Evolutionary conservation across 2,797 vertebrate genomes (phyloP).

Genomic region (Neosalanx taihuensis): DNA sequence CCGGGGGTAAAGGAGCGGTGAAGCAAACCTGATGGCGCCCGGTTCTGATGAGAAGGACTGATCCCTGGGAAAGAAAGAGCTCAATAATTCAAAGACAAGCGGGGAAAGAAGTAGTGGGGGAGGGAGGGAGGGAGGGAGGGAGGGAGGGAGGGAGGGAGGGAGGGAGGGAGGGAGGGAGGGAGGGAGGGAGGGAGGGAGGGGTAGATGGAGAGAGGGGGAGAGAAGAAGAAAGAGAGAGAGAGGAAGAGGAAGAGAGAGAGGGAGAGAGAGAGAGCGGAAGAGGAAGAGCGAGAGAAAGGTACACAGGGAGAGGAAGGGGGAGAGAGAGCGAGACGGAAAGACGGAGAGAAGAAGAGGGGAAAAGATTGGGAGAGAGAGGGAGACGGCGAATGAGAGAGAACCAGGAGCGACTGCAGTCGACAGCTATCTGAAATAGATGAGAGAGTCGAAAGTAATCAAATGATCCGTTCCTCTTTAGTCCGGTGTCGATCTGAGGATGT

Average conservation of each 20-base stretch:
- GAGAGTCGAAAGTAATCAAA: conserved; percentile 22
- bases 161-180: conserved; percentile 23
- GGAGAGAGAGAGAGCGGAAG: conserved; percentile 13
- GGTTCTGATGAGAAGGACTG: conserved; percentile 63
- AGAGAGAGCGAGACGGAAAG: too few species aligned
- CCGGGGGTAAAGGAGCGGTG: conserved; percentile 64
- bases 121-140: conserved; percentile 28
- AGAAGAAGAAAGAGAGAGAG: too few species aligned
- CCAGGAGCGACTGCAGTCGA: conserved; percentile 9
- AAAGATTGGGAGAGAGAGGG: too few species aligned
- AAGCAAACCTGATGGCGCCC: conserved; percentile 70
- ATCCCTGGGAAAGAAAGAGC: conserved; percentile 68
- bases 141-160: conserved; percentile 15
- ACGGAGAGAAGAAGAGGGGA: too few species aligned
- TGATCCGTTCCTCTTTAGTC: conserved; percentile 16
- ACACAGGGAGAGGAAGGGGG: too few species aligned
- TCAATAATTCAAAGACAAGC: conserved; percentile 68
- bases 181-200: too few species aligned
- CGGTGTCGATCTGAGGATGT: conserved; percentile 18
- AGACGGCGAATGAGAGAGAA: too few species aligned
- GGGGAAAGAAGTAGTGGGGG: conserved; percentile 28
- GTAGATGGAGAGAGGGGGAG: too few species aligned
- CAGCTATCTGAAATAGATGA: conserved; percentile 33
- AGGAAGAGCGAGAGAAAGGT: not conserved
- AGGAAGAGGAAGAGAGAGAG: conserved; percentile 11